phyloP scores from a whole-genome alignment of 2,113 vertebrate genomes.

The Catharus bicknelli region DNA sequence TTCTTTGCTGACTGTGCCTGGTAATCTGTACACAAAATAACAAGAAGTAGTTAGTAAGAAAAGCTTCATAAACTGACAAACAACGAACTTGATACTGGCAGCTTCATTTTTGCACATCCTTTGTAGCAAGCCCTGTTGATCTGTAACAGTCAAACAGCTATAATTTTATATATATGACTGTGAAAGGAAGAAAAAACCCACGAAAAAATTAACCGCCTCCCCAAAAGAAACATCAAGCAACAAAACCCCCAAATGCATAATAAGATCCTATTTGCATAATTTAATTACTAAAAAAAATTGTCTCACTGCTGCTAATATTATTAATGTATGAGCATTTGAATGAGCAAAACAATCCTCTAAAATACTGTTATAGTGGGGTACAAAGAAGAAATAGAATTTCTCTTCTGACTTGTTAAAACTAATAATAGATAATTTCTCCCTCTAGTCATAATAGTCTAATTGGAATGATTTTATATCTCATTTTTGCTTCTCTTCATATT shows the following conservation, averaged over 20 bases:
- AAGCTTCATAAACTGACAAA: not conserved
- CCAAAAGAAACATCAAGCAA: not conserved
- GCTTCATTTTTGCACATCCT: not conserved
- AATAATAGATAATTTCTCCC: not conserved
- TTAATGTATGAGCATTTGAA: not conserved
- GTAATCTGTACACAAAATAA: not conserved
- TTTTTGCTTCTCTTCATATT: not conserved
- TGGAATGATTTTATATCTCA: not conserved
- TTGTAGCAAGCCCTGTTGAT: not conserved
- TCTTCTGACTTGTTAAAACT: not conserved
- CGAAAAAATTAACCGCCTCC: not conserved
- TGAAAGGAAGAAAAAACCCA: accelerated
- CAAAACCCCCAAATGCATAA: not conserved
- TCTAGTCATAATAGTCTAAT: not conserved
- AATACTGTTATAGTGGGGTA: not conserved
- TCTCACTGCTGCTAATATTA: not conserved
- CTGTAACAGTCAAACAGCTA: not conserved
- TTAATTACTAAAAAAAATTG: not conserved
- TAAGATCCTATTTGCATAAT: not conserved
- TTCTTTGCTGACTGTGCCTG: not conserved
- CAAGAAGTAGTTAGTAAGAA: not conserved
- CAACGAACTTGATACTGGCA: not conserved
- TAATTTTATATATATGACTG: not conserved
- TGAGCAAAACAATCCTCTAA: not conserved
- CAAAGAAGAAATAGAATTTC: not conserved